Base-by-base conservation (phyloP, 2,888 invertebrate genomes). In the Megastigmus dorsalis region DNA sequence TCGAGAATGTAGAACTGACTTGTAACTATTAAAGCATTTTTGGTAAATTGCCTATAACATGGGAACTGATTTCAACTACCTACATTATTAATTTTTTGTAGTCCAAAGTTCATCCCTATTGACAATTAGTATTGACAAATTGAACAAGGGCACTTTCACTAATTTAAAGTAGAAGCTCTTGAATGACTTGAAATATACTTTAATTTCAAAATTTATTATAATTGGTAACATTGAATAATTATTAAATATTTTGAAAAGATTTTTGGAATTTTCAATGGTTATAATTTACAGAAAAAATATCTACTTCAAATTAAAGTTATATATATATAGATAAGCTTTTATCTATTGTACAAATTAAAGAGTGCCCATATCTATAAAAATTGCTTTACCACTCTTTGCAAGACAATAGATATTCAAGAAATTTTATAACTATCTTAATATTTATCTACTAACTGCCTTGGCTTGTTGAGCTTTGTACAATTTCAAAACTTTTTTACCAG, bases 401-500 rank as follows among this genome's bases (percentile, higher is more conserved):
- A 48, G 41, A 10, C 10, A 71, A 71, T 65, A 38, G 55, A 71
- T 71, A 67, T 59, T 48, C n/a, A 43, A 57, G 50, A 48, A 55
- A 26, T 33, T 60, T 13, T 26, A 68, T 63, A 68, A 71, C 63
- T 65, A 63, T 45, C n/a, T 63, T 55, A 67, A 63, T 54, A 77
- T 76, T 85, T 85, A 87, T 84, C 87, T 85, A 79, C 80, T 80
- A 79, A 86, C 81, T 62, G 86, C 81, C 78, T 88, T 90, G 77
- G 89, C 84, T 88, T 92, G 93, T 84, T 92, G 92, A 79, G 91
- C 91, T 86, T 92, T 92, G 86, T 92, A 95, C 89, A 92, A 92
- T 89, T 94, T 95, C 88, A 96, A 91, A 9, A 96, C 95, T 89
- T 94, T 95, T 85, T 96, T 96, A 23, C 95, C 93, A 7, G 97